Evolutionary conservation across 1,140 invertebrate genomes (phyloP).

Genomic region (Drosophila lowei): DNA sequence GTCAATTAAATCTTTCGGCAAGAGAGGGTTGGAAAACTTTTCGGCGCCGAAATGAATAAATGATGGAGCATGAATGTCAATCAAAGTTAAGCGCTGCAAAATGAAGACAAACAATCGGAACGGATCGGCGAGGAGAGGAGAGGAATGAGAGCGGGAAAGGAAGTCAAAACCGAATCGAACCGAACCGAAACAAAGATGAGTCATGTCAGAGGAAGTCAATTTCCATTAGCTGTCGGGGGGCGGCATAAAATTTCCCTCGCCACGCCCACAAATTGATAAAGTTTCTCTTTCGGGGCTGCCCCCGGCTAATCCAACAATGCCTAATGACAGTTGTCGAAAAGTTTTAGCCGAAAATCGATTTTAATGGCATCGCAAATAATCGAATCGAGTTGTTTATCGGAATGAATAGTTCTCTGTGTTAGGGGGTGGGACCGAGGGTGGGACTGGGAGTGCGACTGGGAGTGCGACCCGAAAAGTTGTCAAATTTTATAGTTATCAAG

Average conservation of each 20-base stretch:
- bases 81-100: conserved; percentile 69
- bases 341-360: conserved; percentile 72
- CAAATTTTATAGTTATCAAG: conserved; percentile 71
- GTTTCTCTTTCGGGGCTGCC: conserved; percentile 41
- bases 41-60: conserved; percentile 73
- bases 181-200: conserved; percentile 61
- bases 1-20: conserved; percentile 48
- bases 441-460: not conserved
- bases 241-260: conserved; percentile 70
- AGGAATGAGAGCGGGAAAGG: no score
- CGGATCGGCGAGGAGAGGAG: conserved; percentile 48
- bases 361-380: conserved; percentile 78
- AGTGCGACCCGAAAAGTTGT: conserved; percentile 48
- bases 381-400: conserved; percentile 70
- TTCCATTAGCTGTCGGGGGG: conserved; percentile 56
- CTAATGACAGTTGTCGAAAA: conserved; percentile 78
- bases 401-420: conserved; percentile 22
- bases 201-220: conserved; percentile 51
- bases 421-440: no score
- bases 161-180: not conserved
- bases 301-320: conserved; percentile 61
- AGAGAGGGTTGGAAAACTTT: conserved; percentile 33
- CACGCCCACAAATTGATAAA: conserved; percentile 79
- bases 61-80: conserved; percentile 79
- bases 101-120: conserved; percentile 61